Evolutionary conservation across 2,888 invertebrate genomes (phyloP), one percentile per base, ranked within the genome.

Genomic region (Eledona agricola): DNA sequence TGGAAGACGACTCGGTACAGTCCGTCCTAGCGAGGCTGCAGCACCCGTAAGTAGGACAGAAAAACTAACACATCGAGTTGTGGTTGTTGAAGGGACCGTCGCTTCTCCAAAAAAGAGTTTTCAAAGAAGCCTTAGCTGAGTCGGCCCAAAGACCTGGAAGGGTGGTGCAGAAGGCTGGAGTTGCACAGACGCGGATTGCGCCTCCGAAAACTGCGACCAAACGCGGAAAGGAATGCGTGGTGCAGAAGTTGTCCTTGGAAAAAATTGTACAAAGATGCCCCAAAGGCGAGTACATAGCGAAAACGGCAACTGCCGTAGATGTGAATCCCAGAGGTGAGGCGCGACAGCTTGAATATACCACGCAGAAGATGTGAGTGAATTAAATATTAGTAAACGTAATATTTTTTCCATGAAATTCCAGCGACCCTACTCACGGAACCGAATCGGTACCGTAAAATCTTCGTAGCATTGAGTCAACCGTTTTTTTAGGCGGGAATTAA

Each of bases 201-300:
- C 11, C 28, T 4, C 47, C 47, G 2, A 10, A 4, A 3, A 17
- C 16, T 1, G 12, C 2, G 9, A 37, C 47, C 3, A 47, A 47
- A 4, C 13, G 37, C 13, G 47, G 47, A 6, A 11, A 25, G 13
- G 45, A 45, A 16, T 7, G 16, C 6, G 32, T 32, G 1, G n/a
- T 64, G 2, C 65, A 66, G 23, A 66, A 71, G 56, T 51, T 72
- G 7, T 60, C 65, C n/a, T 54, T 68, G 2, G 67, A 72, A 38
- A 64, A 59, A 40, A 60, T 62, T 11, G 65, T 74, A 2, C 69
- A 70, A 42, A 60, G 70, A 31, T 58, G 67, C 6, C 63, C 67
- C 2, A 63, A 60, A 3, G 62, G 60, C 1, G 69, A 71, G 51
- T 61, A 45, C 20, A 55, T 68, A 3, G 38, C 57, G 1, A 67